phyloP scores from a whole-genome alignment of 2,888 invertebrate genomes.

The Xiphydria camelus region DNA sequence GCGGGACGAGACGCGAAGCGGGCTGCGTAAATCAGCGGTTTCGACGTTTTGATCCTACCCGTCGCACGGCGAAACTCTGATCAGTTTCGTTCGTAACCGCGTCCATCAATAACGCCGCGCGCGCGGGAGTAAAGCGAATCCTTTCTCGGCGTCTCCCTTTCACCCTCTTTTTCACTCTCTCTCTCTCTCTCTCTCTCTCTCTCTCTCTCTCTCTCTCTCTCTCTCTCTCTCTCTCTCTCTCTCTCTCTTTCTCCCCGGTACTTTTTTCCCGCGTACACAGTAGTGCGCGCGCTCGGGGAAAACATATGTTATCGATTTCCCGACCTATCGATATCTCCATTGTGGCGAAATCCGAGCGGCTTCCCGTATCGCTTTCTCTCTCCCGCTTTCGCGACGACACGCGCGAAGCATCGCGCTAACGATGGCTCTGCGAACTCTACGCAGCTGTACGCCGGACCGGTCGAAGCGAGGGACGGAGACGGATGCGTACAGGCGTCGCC shows the following conservation, averaged over 20 bases:
- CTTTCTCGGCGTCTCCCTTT: too few relatives aligned
- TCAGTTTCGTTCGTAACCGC: conserved; percentile 26
- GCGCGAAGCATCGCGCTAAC: conserved; percentile 35
- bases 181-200: too few relatives aligned
- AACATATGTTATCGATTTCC: conserved; percentile 29
- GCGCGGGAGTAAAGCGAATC: background rate
- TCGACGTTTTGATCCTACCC: conserved; percentile 8
- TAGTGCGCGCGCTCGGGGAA: background rate
- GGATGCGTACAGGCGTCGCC: conserved; percentile 9
- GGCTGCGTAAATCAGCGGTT: background rate
- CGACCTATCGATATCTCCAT: conserved; percentile 30
- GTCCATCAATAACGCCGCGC: conserved; percentile 16
- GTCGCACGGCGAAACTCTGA: conserved; percentile 25
- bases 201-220: too few relatives aligned
- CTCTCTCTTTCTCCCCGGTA: too few relatives aligned
- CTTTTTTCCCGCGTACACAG: too few relatives aligned
- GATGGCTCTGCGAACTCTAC: too few relatives aligned
- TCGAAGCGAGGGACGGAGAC: too few relatives aligned
- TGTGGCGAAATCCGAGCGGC: conserved; percentile 21
- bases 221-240: too few relatives aligned
- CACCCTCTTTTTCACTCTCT: too few relatives aligned
- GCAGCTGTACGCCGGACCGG: too few relatives aligned
- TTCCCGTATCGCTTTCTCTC: conserved; percentile 16
- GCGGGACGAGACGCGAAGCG: too few relatives aligned
- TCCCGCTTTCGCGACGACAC: conserved; percentile 8